Percentiles rank a stretch among this genome's conserved stretches.
These are phyloP conservation scores for Lapara coniferarum DNA, from an alignment of 2,888 invertebrate genomes.

Conservation along the genomic window DNA sequence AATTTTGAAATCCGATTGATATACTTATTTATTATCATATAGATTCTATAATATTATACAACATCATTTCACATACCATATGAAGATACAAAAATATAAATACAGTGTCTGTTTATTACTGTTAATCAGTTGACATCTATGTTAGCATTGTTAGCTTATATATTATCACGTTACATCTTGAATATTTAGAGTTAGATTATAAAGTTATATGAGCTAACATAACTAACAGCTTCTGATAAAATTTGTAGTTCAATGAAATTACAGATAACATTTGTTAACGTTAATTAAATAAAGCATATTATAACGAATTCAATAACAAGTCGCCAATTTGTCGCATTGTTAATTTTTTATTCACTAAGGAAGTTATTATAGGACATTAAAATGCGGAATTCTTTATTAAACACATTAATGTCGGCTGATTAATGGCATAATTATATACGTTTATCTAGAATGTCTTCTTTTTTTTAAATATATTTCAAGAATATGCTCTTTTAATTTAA, in stretches of 20 bases:
- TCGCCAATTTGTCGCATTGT: not conserved
- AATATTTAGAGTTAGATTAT: no score
- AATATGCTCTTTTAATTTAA: no score
- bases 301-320: slow-evolving; percentile 1
- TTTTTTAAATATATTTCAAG: not conserved
- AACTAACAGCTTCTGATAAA: no score
- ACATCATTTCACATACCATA: not conserved
- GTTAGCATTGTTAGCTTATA: slow-evolving; percentile 5
- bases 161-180: not conserved
- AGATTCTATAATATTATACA: no score
- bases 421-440: not conserved
- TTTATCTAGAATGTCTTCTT: not conserved
- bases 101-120: slow-evolving; percentile 4
- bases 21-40: slow-evolving; percentile 6
- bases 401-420: not conserved
- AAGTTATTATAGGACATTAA: slow-evolving; percentile 10
- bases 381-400: slow-evolving; percentile 11
- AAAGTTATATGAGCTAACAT: no score
- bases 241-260: no score
- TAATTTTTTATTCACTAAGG: slow-evolving; percentile 4
- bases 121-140: not conserved
- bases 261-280: no score
- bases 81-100: not conserved
- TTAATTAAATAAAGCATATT: not conserved
- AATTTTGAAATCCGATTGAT: not conserved